phyloP scores from a whole-genome alignment of 2,113 vertebrate genomes.

The Etheostoma cragini region DNA sequence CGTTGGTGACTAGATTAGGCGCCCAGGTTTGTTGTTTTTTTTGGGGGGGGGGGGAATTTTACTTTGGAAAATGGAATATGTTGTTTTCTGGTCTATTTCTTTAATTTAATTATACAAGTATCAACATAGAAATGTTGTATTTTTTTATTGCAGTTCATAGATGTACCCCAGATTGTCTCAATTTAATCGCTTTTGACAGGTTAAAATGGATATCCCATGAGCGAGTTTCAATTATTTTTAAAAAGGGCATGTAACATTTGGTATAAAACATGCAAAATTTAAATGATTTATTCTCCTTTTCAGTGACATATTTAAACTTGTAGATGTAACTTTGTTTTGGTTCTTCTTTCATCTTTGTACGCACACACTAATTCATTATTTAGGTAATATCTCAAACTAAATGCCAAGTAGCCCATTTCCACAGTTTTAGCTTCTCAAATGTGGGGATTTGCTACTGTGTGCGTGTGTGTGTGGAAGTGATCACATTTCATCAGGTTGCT shows the following conservation, averaged over 20 bases:
- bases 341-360: background rate
- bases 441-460: too few relatives aligned
- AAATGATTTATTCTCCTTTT: constrained; percentile 33
- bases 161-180: background rate
- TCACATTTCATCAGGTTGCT: constrained; percentile 20
- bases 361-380: background rate
- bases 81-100: background rate
- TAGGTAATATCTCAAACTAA: background rate
- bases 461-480: background rate
- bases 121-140: background rate
- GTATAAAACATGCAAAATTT: constrained; percentile 15
- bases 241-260: constrained; percentile 45
- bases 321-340: background rate
- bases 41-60: background rate
- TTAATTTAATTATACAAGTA: background rate
- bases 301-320: constrained; percentile 11
- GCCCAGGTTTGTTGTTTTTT: constrained; percentile 26
- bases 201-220: constrained; percentile 47
- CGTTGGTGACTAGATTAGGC: constrained; percentile 19
- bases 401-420: too few relatives aligned
- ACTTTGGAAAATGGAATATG: background rate
- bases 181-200: constrained; percentile 43
- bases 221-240: constrained; percentile 53
- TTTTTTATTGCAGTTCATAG: constrained; percentile 1
- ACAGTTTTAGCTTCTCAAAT: too few relatives aligned